Evolutionary conservation across 2,888 invertebrate genomes (phyloP), one percentile per base, ranked within the genome.

Genomic region (Ashinkailepas kermadecensis): DNA sequence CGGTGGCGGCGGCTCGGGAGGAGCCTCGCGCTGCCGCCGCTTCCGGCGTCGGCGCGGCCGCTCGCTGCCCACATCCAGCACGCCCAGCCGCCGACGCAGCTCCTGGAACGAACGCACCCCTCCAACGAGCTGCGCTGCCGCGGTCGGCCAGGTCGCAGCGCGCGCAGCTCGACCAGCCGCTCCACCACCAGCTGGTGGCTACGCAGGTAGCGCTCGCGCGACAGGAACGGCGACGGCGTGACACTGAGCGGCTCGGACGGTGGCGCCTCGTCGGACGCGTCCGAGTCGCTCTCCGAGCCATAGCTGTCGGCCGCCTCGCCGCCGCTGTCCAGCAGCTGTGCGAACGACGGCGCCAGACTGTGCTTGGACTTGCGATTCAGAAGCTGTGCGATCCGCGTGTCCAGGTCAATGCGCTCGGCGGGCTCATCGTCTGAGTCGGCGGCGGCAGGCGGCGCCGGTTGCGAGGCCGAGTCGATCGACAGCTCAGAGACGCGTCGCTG

Each of bases 371-470:
- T 81, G 87, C 83, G 82, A 86, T 95, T 95, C 83, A 97, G 90
- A 85, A 98, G 89, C 90, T 96, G 91, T 64, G 96, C 95, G 87
- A 98, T 97, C 88, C 97, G 91, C 82, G 90, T 90, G 84, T 91
- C 91, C 82, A 91, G 86, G 86, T 90, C 88, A 85, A 87, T 56
- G n/a, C 81, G 59, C 25, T 64, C 15, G 74, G 21, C 74, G 18
- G 74, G 9, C 8, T 74, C 74, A 1, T 39, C 39, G 18, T 10
- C 23, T 7, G 54, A 8, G 18, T 25, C 39, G 6, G 25, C 13
- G 8, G 74, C 54, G 54, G 54, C 18, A 7, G 65, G 9, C 9
- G 65, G 9, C 9, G 65, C n/a, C 65, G 65, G 65, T 23, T 9
- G n/a, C 23, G 12, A n/a, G 15, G 54, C 54, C 74, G 74, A 54